phyloP scores from a whole-genome alignment of 92 coral and sea anemone genomes.

The Porites divaricata region DNA sequence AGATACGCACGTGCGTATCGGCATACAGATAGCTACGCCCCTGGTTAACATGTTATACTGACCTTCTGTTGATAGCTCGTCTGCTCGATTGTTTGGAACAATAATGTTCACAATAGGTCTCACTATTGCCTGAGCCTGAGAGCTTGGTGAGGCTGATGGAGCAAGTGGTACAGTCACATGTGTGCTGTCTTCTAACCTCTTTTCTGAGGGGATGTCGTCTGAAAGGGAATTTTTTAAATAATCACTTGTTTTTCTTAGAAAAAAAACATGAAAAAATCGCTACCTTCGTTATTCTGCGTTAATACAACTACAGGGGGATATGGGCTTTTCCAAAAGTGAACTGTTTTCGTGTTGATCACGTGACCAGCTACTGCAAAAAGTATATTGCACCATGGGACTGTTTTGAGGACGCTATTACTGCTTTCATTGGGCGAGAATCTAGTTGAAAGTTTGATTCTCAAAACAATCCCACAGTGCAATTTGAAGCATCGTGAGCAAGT shows the following conservation, averaged over 20 bases:
- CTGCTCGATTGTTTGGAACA: conserved; percentile 51
- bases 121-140: conserved; percentile 25
- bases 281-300: too few species aligned
- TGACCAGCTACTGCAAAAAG: too few species aligned
- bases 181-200: neutral
- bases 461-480: neutral
- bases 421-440: too few species aligned
- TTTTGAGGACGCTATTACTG: too few species aligned
- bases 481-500: neutral
- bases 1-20: too few species aligned
- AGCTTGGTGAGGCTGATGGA: neutral
- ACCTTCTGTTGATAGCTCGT: conserved; percentile 21
- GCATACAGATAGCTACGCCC: too few species aligned
- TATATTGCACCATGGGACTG: too few species aligned
- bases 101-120: conserved; percentile 76
- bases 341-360: too few species aligned
- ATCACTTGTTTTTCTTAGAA: neutral
- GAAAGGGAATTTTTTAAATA: neutral
- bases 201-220: neutral
- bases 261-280: too few species aligned
- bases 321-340: too few species aligned
- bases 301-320: too few species aligned
- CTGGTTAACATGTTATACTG: neutral
- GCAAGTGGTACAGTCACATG: neutral
- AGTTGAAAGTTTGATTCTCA: too few species aligned